These are phyloP conservation scores for Drosophila subpulchrella DNA, from an alignment of 1,140 invertebrate genomes.

Conservation along the genomic window DNA sequence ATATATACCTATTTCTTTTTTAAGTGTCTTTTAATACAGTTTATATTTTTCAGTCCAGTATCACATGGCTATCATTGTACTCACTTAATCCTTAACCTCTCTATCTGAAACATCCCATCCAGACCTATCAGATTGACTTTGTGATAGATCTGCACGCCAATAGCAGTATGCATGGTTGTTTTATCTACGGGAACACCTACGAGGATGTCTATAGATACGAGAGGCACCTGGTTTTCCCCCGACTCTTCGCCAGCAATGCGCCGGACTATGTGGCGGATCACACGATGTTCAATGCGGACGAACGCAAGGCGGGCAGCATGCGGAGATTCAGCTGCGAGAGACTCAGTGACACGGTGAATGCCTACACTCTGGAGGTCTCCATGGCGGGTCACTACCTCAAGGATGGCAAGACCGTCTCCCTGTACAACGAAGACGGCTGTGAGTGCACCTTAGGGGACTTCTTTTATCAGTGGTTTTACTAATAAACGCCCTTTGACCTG, in stretches of 20 bases:
- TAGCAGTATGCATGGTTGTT: slow-evolving; percentile 95
- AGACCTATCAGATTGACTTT: slow-evolving; percentile 94
- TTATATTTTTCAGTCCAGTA: background rate
- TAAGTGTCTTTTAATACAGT: too few relatives aligned
- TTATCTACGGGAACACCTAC: slow-evolving; percentile 98
- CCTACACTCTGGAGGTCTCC: slow-evolving; percentile 94
- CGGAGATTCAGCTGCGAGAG: slow-evolving; percentile 90
- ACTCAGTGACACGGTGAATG: slow-evolving; percentile 91
- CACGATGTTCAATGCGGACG: slow-evolving; percentile 96
- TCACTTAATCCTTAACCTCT: too few relatives aligned
- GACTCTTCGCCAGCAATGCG: slow-evolving; percentile 92
- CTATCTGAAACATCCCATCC: background rate
- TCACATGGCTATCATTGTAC: background rate
- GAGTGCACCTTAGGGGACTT: slow-evolving; percentile 68
- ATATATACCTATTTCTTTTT: too few relatives aligned
- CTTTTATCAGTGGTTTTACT: background rate
- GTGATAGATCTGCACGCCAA: slow-evolving; percentile 98
- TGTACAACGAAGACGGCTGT: slow-evolving; percentile 96
- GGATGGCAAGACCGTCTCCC: slow-evolving; percentile 88
- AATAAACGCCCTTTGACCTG: background rate
- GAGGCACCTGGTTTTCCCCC: slow-evolving; percentile 94
- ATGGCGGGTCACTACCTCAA: slow-evolving; percentile 92
- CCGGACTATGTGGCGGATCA: slow-evolving; percentile 93
- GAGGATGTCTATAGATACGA: slow-evolving; percentile 94
- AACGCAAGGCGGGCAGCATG: slow-evolving; percentile 93